phyloP scores from a whole-genome alignment of 2,888 invertebrate species.

The Caenorhabditis zanzibari region DNA sequence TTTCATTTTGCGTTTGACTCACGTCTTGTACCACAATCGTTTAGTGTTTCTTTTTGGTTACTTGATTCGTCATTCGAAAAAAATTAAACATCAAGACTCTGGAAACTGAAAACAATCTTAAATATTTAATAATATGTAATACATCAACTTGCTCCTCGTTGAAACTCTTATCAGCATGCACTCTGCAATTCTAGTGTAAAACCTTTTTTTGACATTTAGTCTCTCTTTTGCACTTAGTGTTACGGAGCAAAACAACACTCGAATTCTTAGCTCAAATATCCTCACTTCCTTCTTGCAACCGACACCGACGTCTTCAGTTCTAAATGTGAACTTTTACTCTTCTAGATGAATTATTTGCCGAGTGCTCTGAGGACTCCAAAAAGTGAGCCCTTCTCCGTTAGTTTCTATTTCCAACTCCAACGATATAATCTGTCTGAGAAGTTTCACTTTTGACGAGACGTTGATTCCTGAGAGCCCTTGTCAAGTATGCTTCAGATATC shows the following conservation, averaged over 20 bases:
- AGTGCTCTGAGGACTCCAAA: slow-evolving; percentile 1
- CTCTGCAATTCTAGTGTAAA: background rate
- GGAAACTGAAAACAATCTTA: too few species aligned
- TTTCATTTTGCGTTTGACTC: slow-evolving; percentile 47
- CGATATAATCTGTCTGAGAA: slow-evolving; percentile 27
- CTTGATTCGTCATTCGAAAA: background rate
- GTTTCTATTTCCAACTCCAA: background rate
- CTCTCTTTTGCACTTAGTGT: background rate
- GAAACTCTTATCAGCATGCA: background rate
- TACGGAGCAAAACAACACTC: too few species aligned
- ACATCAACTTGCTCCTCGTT: too few species aligned
- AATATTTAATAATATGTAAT: too few species aligned
- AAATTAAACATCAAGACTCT: too few species aligned
- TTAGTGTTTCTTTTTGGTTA: slow-evolving; percentile 13
- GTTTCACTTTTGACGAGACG: slow-evolving; percentile 33
- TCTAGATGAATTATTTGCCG: slow-evolving; percentile 27
- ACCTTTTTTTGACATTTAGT: too few species aligned
- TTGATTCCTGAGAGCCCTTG: slow-evolving; percentile 42
- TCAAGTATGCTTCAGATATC: slow-evolving; percentile 48
- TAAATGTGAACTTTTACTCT: slow-evolving; percentile 8
- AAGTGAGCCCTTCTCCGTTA: background rate
- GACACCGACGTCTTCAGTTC: background rate
- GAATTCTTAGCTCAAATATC: background rate
- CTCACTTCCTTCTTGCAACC: background rate
- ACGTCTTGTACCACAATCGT: slow-evolving; percentile 35